Conservation (phyloP, 2,797 vertebrate genomes). For the Sebastes ruberrimus region DNA sequence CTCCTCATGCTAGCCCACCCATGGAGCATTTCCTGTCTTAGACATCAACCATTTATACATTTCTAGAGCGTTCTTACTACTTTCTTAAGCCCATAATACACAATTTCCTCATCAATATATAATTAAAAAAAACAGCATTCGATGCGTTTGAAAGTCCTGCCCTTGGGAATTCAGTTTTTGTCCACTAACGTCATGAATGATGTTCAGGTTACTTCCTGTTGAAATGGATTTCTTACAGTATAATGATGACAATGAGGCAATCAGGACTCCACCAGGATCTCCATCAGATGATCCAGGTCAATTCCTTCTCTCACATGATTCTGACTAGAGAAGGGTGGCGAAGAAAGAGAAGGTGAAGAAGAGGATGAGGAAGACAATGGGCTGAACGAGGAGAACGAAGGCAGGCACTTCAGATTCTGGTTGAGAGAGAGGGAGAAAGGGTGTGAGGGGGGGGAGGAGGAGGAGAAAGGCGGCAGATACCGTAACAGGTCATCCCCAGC, state of each 20-base stretch:
- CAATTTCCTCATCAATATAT: background rate
- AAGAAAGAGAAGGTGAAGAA: slow-evolving; percentile 44
- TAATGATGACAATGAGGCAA: background rate
- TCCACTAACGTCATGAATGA: background rate
- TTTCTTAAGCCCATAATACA: slow-evolving; percentile 25
- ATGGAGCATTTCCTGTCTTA: slow-evolving; percentile 4
- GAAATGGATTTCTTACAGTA: background rate
- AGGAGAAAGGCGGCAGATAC: slow-evolving; percentile 61
- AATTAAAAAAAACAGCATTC: background rate
- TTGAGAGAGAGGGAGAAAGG: slow-evolving; percentile 53
- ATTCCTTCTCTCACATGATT: slow-evolving; percentile 73
- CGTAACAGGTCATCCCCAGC: slow-evolving; percentile 61
- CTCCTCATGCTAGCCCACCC: background rate
- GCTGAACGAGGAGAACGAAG: slow-evolving; percentile 61
- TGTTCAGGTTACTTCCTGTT: background rate
- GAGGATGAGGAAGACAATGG: slow-evolving; percentile 45
- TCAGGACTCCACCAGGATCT: slow-evolving; percentile 85
- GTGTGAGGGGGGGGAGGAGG: slow-evolving; percentile 28
- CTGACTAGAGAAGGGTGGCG: slow-evolving; percentile 33
- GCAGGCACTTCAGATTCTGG: slow-evolving; percentile 69
- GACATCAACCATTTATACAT: slow-evolving; percentile 13
- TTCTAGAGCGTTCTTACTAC: slow-evolving; percentile 24
- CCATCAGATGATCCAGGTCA: slow-evolving; percentile 86
- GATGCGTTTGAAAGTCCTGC: background rate
- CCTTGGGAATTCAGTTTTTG: background rate